Base-by-base conservation (phyloP, 1,140 invertebrate species). In the Luehdorfia chinensis region DNA sequence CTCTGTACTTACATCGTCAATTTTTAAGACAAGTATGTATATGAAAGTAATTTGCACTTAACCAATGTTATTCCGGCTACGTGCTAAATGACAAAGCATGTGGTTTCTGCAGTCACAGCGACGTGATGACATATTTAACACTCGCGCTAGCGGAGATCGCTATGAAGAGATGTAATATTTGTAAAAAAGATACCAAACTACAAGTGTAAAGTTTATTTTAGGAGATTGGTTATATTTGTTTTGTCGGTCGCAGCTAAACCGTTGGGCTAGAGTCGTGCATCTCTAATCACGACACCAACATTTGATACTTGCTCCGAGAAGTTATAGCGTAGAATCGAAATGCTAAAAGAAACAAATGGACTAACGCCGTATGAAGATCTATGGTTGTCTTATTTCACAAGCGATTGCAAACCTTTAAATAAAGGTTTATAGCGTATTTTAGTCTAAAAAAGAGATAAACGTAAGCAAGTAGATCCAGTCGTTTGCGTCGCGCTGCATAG, bases 341-440 rank as follows among this genome's bases (percentile, higher is more conserved):
- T 75, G 68, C 61, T 75, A 77, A 78, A 63, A 71, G 79, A 75
- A 77, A 75, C 68, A 79, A 79, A 79, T 79, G 67, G 75, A 75
- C 69, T 72, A 68, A 70, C 69, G 56, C 57, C 63, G 55, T 59
- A 63, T 71, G 69, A 69, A 77, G 59, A 67, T 70, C 61, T 67
- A 54, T 50, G 43, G 48, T 48, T 61, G 14, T 48, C n/a, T 25
- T n/a, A 13, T 36, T 33, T 8, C 2, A 13, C 50, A 55, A 52
- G 30, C 46, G 44, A 75, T 47, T 59, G 19, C 19, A n/a, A 33
- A 21, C 64, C 55, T 54, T 78, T 57, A 18, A 14, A 0, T 0
- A 8, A 4, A 6, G 23, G 1, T 32, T 39, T 67, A 71, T 53
- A 61, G 60, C 46, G 44, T 41, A 21, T 30, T 66, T 72, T 72